These are phyloP conservation scores for Clivina fossor DNA, from an alignment of 2,888 invertebrate genomes.

Conservation along the genomic window DNA sequence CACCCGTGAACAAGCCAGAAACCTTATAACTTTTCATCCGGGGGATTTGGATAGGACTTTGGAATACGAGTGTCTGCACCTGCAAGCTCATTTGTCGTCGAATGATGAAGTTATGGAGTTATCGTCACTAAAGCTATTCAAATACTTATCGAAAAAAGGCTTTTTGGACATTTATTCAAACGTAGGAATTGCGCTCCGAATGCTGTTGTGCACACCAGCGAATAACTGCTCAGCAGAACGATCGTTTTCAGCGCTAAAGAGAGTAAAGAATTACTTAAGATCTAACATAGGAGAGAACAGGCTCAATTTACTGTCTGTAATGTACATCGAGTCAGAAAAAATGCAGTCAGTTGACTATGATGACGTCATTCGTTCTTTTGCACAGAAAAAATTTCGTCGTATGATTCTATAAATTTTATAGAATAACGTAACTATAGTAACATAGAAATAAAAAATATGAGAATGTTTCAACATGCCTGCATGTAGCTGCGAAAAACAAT, in stretches of 20 bases:
- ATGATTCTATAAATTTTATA: constrained; percentile 11
- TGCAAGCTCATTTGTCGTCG: too few species aligned
- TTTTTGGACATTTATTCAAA: constrained; percentile 18
- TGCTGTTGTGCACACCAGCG: constrained; percentile 20
- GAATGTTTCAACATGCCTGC: neutral
- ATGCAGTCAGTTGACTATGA: constrained; percentile 21
- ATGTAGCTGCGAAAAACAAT: too few species aligned
- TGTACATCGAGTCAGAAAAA: constrained; percentile 15
- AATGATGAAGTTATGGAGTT: constrained; percentile 23
- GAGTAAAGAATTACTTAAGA: constrained; percentile 15
- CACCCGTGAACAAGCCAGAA: too few species aligned
- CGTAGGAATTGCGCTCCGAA: constrained; percentile 20
- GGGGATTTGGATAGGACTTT: too few species aligned
- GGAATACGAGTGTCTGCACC: too few species aligned
- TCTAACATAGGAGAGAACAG: constrained; percentile 19
- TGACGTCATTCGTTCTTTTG: constrained; percentile 20
- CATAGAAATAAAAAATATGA: neutral
- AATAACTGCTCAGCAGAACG: constrained; percentile 10
- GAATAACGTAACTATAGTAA: constrained; percentile 15
- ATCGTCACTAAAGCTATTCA: constrained; percentile 25
- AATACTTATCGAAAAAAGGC: constrained; percentile 24
- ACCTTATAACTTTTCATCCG: too few species aligned
- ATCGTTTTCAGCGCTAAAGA: constrained; percentile 12
- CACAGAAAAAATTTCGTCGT: constrained; percentile 9
- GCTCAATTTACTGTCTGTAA: constrained; percentile 22